These are phyloP conservation scores for Cantharis nigra DNA, from an alignment of 2,888 invertebrate genomes.

Conservation along the genomic window DNA sequence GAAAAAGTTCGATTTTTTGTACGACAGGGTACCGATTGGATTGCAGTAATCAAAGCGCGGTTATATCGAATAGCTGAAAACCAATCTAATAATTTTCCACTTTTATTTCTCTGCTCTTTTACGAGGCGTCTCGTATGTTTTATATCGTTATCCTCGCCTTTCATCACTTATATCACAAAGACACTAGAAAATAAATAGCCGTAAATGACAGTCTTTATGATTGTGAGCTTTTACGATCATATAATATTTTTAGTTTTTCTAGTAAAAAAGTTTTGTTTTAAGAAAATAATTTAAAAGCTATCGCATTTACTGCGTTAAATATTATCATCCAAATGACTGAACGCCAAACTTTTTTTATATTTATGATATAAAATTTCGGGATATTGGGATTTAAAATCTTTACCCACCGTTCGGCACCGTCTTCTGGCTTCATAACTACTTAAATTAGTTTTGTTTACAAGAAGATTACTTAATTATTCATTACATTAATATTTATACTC, in stretches of 20 bases:
- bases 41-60: constrained; percentile 46
- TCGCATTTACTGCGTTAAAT: neutral
- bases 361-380: neutral
- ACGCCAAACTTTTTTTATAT: neutral
- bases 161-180: constrained; percentile 33
- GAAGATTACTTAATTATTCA: neutral
- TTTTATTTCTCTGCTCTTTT: constrained; percentile 42
- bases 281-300: neutral
- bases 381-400: neutral
- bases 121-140: constrained; percentile 41
- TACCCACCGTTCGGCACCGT: neutral
- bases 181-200: constrained; percentile 31
- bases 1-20: constrained; percentile 28
- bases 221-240: constrained; percentile 27
- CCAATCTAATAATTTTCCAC: constrained; percentile 47
- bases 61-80: constrained; percentile 44
- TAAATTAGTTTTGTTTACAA: neutral
- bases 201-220: constrained; percentile 30
- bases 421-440: neutral
- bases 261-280: neutral
- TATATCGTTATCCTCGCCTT: constrained; percentile 35
- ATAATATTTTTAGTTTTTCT: constrained; percentile 22
- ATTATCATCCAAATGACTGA: neutral
- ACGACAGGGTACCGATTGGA: constrained; percentile 37
- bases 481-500: neutral